Evolutionary conservation across 1,140 invertebrate species (phyloP), one percentile per base, ranked within the genome.

Genomic region (Zaprionus capensis): DNA sequence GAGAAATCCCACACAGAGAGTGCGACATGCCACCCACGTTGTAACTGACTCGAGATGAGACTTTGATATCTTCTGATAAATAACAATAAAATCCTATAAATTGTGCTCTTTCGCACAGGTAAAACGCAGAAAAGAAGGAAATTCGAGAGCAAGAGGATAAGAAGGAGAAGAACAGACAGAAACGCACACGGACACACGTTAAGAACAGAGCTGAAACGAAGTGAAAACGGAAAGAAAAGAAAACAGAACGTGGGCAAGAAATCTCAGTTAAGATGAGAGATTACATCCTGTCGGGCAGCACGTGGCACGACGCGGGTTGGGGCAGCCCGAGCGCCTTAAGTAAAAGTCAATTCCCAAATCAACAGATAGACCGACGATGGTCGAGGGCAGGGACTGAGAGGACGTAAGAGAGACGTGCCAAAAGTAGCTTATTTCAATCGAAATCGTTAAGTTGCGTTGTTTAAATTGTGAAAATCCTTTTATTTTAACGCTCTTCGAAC

Each of bases 351-450:
- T 90, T 90, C 81, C 85, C 85, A 82, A 82, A 85, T 85, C 85
- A 80, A 76, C 72, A 85, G 71, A 66, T 38, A 70, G 67, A 28
- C 15, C 14, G 53, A 58, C 12, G 0, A n/a, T 49, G 7, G 17
- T 6, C 38, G 44, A 20, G 17, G 17, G 9, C 2, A 4, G 12
- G 11, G 9, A 11, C 4, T 1, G 11, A 51, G 1, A 24, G 20
- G 7, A n/a, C 26, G 20, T 53, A 24, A 38, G 71, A 57, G 56
- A 70, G 69, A 71, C 49, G 59, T 66, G 22, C 20, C 49, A 62
- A 76, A 90, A 90, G 85, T 84, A 80, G 81, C 85, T 90, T 90
- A 85, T 82, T 90, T 90, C 85, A 90, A 88, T 90, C 85, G 84
- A 76, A 74, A 71, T 72, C 76, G 69, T 87, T 72, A 76, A 69